Base-by-base conservation (phyloP, 2,113 vertebrate species). In the human (Homo sapiens) region DNA sequence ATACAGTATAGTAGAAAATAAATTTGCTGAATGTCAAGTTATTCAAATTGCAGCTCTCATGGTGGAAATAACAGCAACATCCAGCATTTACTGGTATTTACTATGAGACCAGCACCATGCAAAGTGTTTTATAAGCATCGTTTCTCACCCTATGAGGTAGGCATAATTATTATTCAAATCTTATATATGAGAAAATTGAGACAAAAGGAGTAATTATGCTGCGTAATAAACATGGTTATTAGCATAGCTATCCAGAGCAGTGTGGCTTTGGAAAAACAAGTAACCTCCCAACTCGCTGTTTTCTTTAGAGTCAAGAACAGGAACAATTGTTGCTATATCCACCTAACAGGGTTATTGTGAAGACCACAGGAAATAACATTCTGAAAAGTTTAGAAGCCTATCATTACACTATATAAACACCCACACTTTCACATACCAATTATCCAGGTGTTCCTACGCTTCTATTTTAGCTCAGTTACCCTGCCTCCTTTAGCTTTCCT, bases 51-150 rank as follows among this genome's bases (percentile, higher is more conserved):
- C 8, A 81, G 89, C 45, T 72, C 52, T 93, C 79, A 95, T 3
- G 73, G 55, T 61, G 66, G 89, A 90, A 92, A 92, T 38, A 94
- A 94, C 1, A 93, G 38, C 50, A 90, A 91, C 2, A 85, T 55
- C 4, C 30, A 84, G 18, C 76, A 90, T 70, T 95, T 97, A 92
- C 2, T 88, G 59, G 48, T 94, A 89, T 88, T 94, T 94, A 89
- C 85, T 55, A 96, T 10, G 45, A 90, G 57, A 16, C 89, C 81
- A 70, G 50, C 32, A 89, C 35, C 40, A 90, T 76, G 38, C 40
- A 40, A 88, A 68, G 10, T 83, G 64, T 89, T 89, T 94, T 64
- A 64, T 85, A 97, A 92, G 61, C 32, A 95, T 80, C 81, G 83
- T 45, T 96, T 96, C 32, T 93, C 40, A 88, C 45, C 3, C 50